phyloP scores from a whole-genome alignment of 2,888 invertebrate genomes.

The Aplocera efformata region DNA sequence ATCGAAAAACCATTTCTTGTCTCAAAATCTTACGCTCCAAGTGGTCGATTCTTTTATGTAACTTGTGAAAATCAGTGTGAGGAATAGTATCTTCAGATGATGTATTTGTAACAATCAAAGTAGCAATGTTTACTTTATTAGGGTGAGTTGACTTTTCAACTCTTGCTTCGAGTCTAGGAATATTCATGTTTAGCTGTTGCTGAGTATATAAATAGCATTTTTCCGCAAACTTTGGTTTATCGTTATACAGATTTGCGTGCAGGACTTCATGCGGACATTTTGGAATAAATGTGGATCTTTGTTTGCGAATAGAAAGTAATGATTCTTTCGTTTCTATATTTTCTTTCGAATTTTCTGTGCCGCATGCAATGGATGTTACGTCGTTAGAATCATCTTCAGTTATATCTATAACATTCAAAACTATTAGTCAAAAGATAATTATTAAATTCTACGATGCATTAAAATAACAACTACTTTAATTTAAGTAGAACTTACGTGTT shows the following conservation, averaged over 20 bases:
- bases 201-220: conserved; percentile 59
- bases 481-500: conserved; percentile 45
- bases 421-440: neutral
- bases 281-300: conserved; percentile 37
- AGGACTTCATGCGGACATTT: conserved; percentile 41
- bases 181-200: conserved; percentile 51
- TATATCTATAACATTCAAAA: conserved; percentile 37
- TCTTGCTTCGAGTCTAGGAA: conserved; percentile 46
- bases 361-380: conserved; percentile 40
- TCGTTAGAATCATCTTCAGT: conserved; percentile 44
- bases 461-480: neutral
- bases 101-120: conserved; percentile 49
- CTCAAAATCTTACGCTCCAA: conserved; percentile 59
- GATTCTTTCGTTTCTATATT: conserved; percentile 37
- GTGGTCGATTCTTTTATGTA: conserved; percentile 55
- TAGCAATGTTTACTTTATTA: conserved; percentile 55
- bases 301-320: conserved; percentile 40
- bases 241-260: conserved; percentile 39
- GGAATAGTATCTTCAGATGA: conserved; percentile 44
- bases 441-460: too few relatives aligned
- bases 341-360: conserved; percentile 34
- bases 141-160: conserved; percentile 37
- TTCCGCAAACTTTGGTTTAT: conserved; percentile 44
- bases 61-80: conserved; percentile 39
- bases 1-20: conserved; percentile 67